Base-by-base conservation (phyloP, 2,113 vertebrate species). In the Vidua chalybeata region DNA sequence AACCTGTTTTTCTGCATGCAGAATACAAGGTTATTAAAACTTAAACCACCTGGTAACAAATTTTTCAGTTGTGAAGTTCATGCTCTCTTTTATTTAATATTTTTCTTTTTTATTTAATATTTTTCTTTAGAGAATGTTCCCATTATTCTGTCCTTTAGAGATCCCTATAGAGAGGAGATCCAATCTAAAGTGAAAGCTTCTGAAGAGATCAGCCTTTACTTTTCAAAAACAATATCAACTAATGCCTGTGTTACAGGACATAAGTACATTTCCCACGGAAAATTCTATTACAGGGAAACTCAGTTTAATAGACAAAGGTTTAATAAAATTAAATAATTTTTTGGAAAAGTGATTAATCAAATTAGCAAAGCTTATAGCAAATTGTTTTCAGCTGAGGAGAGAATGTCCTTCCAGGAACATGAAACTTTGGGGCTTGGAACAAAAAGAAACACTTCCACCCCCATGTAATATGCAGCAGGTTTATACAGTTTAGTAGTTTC, bases 311-410 rank as follows among this genome's bases (percentile, higher is more conserved):
- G 7, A 59, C 1, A 5, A 69, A 55, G 2, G 8, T 71, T 79
- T 59, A 64, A 69, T 64, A 69, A 75, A 64, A 62, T 61, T 73
- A 66, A 84, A 85, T 11, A 55, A 54, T 66, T 48, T 19, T 28
- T 45, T 84, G 39, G 20, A 84, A 66, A 84, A 64, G 15, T 35
- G 20, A 71, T 75, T 85, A 81, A 67, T 76, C 41, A 67, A 85
- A 72, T 85, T 61, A 76, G 4, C 26, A 46, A 76, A 56, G 10
- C 0, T 0, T 14, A 41, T 5, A 46, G 18, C 2, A 1, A 6
- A 19, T 56, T 80, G 31, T 28, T 81, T 76, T 72, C 46, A 35
- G 22, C 24, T 67, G 51, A 13, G 31, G 35, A 71, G 33, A 66
- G 22, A 61, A 35, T 6, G 6, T 46, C 48, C 41, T 92, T 71